phyloP scores from a whole-genome alignment of 2,797 vertebrate genomes.

The Aeoliscus strigatus region DNA sequence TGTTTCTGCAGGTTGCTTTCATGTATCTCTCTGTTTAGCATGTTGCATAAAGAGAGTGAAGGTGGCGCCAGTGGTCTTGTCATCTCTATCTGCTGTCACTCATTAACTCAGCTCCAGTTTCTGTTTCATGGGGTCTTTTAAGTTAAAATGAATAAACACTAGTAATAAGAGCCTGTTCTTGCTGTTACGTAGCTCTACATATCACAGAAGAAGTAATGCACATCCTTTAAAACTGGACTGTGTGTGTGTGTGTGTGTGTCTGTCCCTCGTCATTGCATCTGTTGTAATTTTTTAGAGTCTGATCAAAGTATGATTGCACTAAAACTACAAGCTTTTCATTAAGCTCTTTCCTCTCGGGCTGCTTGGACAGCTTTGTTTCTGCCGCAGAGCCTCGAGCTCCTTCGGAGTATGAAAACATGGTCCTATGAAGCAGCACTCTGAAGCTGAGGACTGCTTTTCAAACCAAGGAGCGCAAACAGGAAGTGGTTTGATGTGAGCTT shows the following conservation, averaged over 20 bases:
- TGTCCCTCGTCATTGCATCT: conserved; percentile 27
- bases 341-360: conserved; percentile 20
- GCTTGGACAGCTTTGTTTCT: conserved; percentile 16
- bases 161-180: conserved; percentile 17
- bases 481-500: neutral
- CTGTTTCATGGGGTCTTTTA: conserved; percentile 20
- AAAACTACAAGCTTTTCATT: conserved; percentile 53
- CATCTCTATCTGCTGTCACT: neutral
- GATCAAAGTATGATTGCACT: conserved; percentile 63
- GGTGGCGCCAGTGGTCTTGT: conserved; percentile 1
- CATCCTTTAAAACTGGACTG: conserved; percentile 52
- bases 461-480: conserved; percentile 8
- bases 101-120: neutral
- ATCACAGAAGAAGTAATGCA: conserved; percentile 39
- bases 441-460: conserved; percentile 53
- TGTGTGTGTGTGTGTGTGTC: conserved; percentile 2
- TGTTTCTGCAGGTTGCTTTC: conserved; percentile 3
- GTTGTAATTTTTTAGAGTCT: conserved; percentile 33
- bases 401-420: conserved; percentile 11
- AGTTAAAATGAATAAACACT: conserved; percentile 13
- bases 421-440: conserved; percentile 58
- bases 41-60: conserved; percentile 2
- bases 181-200: conserved; percentile 53
- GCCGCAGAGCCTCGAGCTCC: conserved; percentile 10
- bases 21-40: conserved; percentile 3